Evolutionary conservation across 2,113 vertebrate genomes (phyloP), one percentile per base, ranked within the genome.

Genomic region (Tichodroma muraria): DNA sequence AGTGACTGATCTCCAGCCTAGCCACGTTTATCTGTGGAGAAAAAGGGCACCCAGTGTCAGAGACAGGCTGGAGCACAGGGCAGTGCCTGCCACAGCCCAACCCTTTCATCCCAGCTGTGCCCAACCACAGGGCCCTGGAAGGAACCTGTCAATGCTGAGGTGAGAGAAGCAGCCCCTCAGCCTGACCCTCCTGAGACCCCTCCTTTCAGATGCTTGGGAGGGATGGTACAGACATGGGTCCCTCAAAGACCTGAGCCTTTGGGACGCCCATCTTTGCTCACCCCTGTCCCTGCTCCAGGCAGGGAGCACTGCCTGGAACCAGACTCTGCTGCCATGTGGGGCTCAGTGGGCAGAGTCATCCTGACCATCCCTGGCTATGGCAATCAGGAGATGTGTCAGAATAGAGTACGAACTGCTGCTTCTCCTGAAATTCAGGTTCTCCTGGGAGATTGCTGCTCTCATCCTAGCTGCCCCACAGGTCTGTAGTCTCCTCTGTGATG

Each of bases 71-170:
- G 30, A 45, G 30, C 59, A 42, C 15, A 31, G 2, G 10, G 6
- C 85, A 77, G 6, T 24, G 19, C n/a, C 37, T 66, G 42, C 5
- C 15, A 50, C 25, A 54, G 31, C 9, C 12, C 4, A 4, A 37
- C 6, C 0, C 10, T 40, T 71, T 71, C 10, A 4, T n/a, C 44
- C 15, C 76, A 61, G 15, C 10, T 71, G 3, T 75, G 57, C 22
- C 13, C 28, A 86, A 3, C 2, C 49, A 33, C 19, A 50, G 53
- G 7, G 19, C 22, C 19, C 5, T 0, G 0, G 25, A 50, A 8
- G 6, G 6, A 45, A 13, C 38, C 24, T 8, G 2, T 9, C 5
- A 1, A n/a, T 50, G 35, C 38, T 18, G 9, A 57, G 11, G n/a
- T 0, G 0, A 77, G 11, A 63, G 38, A 31, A 79, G 52, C 42